Evolutionary conservation across 92 coral and sea anemone species (phyloP), one percentile per base, ranked within the genome.

Genomic region (Meandrina meandrites): DNA sequence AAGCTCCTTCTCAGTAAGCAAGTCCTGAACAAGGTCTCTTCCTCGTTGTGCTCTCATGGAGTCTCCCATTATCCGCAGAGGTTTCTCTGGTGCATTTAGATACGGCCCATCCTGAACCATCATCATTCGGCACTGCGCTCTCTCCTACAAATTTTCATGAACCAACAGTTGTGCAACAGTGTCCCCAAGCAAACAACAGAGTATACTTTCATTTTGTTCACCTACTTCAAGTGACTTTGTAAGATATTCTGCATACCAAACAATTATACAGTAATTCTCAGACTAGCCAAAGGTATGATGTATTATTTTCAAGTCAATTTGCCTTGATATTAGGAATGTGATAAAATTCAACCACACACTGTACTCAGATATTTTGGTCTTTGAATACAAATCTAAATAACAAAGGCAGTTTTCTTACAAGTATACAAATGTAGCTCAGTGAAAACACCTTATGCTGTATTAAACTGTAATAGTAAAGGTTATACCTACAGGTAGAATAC

Each of bases 81-180:
- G 99, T 79, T 97, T 97, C 78, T 97, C 99, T 4, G 99, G 97
- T 19, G 99, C 97, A 90, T 92, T 97, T 17, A 89, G 45, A 84
- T 90, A 97, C 2, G 94, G 98, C 30, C 99, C 99, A 88, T 97
- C 99, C 79, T 97, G 99, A 16, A 97, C 94, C 99, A 97, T 97
- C 24, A 97, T 93, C 99, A 97, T 97, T 57, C 98, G 90, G 76
- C 99, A 97, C 87, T 97, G 99, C 9, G 99, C 99, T 88, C 99
- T 92, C 88, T 97, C 99, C 97, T 96, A 87, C 5, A 79, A 34
- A 80, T 50, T 69, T 47, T 8, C 79, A 40, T 12, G 47, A 19
- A 31, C 21, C 75, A 54, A 53, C 40, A 56, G 34, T n/a, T 62
- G 35, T 40, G 37, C 28, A 48, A 36, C 22, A 17, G 9, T 42